Conservation (phyloP, 2,888 invertebrate species). For the Heliconius sara region DNA sequence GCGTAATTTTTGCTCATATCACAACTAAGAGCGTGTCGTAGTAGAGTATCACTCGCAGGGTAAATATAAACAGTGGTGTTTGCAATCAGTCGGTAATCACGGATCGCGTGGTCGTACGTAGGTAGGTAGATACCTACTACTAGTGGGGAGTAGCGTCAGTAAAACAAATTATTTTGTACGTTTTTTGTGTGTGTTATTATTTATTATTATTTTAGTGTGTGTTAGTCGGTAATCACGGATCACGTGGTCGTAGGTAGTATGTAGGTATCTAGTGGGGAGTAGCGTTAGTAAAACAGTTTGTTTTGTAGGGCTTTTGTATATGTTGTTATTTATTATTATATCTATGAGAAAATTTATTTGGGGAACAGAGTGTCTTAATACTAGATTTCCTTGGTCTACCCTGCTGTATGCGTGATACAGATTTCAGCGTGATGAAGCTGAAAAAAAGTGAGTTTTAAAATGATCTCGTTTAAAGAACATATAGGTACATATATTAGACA, state of each 20-base stretch:
- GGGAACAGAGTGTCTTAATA: too few relatives aligned
- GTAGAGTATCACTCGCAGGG: conserved; percentile 44
- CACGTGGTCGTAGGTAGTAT: conserved; percentile 44
- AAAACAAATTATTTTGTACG: neutral
- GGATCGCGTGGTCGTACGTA: conserved; percentile 48
- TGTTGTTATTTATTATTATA: neutral
- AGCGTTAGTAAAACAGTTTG: conserved; percentile 33
- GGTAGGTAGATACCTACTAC: conserved; percentile 6
- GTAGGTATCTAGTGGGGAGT: conserved; percentile 24
- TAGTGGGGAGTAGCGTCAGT: conserved; percentile 37
- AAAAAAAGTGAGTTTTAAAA: too few relatives aligned
- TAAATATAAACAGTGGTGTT: conserved; percentile 53
- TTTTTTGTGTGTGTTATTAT: neutral
- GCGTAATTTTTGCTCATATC: conserved; percentile 32
- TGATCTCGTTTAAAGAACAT: too few relatives aligned
- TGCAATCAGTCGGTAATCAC: conserved; percentile 53
- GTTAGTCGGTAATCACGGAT: conserved; percentile 50
- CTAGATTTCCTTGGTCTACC: too few relatives aligned
- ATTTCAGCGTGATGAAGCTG: too few relatives aligned
- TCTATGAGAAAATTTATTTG: neutral
- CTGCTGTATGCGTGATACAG: too few relatives aligned
- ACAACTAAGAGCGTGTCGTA: conserved; percentile 39
- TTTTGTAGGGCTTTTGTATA: neutral
- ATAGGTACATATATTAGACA: too few relatives aligned
- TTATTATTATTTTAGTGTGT: neutral